These are phyloP conservation scores for Melipona bicolor DNA, from an alignment of 2,888 invertebrate genomes.

Conservation along the genomic window DNA sequence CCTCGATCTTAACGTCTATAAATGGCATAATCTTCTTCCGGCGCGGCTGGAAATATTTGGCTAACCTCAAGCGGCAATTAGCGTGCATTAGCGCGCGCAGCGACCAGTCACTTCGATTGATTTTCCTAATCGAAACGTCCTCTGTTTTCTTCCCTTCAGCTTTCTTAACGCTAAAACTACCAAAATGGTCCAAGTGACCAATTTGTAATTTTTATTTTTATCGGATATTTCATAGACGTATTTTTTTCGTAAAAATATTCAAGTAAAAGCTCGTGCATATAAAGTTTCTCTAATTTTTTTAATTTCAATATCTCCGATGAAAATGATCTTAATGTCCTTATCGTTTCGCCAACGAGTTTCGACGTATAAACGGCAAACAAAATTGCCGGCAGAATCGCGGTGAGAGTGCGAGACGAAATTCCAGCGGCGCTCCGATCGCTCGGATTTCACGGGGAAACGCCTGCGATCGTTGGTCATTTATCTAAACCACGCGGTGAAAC, in stretches of 20 bases:
- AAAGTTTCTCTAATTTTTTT: too few species aligned
- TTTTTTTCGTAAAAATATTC: too few species aligned
- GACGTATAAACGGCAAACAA: conserved; percentile 44
- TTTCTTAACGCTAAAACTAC: background rate
- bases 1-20: conserved; percentile 53
- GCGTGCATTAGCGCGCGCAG: background rate
- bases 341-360: background rate
- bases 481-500: conserved; percentile 61
- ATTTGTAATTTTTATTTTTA: too few species aligned
- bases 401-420: conserved; percentile 61
- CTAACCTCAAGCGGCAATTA: conserved; percentile 39
- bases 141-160: too few species aligned
- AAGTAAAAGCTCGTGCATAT: too few species aligned
- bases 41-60: conserved; percentile 52
- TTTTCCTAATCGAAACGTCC: background rate
- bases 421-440: conserved; percentile 54
- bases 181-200: too few species aligned
- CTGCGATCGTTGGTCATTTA: conserved; percentile 51
- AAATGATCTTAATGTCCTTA: background rate
- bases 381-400: conserved; percentile 51
- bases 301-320: too few species aligned
- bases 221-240: too few species aligned
- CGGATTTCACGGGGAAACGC: conserved; percentile 60
- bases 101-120: background rate
- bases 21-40: conserved; percentile 65